Evolutionary conservation across 2,888 invertebrate genomes (phyloP).

Genomic region (Chrysopilus asiliformis): DNA sequence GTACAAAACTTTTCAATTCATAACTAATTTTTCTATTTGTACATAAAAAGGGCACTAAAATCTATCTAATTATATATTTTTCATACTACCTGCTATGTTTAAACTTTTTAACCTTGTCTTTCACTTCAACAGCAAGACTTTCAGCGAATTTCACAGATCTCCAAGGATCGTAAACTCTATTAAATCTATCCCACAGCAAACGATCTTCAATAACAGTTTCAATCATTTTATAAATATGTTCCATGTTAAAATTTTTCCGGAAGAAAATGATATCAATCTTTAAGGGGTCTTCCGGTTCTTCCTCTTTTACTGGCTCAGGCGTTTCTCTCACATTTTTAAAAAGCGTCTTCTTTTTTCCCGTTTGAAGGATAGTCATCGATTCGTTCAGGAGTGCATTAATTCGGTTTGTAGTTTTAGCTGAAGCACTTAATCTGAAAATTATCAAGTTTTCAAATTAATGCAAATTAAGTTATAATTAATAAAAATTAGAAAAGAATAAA

Average conservation of each 20-base stretch:
- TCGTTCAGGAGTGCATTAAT: conserved; percentile 35
- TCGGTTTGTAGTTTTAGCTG: conserved; percentile 33
- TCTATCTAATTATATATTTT: too few species aligned
- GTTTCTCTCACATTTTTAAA: conserved; percentile 19
- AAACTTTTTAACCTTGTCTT: conserved; percentile 28
- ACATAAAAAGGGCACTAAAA: too few species aligned
- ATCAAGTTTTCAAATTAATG: too few species aligned
- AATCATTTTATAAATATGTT: conserved; percentile 29
- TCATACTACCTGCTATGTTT: conserved; percentile 29
- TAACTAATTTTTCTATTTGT: too few species aligned
- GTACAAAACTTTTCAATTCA: too few species aligned
- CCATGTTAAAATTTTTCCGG: conserved; percentile 31
- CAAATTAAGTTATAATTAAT: too few species aligned
- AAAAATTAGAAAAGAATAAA: too few species aligned
- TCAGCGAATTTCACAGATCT: conserved; percentile 30
- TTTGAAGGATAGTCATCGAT: conserved; percentile 19
- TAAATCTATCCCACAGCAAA: conserved; percentile 32
- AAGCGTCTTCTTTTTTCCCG: conserved; percentile 9
- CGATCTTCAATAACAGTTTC: conserved; percentile 31
- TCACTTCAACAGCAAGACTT: conserved; percentile 27
- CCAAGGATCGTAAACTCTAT: conserved; percentile 35
- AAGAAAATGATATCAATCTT: conserved; percentile 28
- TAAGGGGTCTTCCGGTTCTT: conserved; percentile 18
- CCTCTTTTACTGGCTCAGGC: conserved; percentile 17
- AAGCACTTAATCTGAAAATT: conserved; percentile 31